phyloP scores from a whole-genome alignment of 2,113 vertebrate species.

The Ifrita kowaldi region DNA sequence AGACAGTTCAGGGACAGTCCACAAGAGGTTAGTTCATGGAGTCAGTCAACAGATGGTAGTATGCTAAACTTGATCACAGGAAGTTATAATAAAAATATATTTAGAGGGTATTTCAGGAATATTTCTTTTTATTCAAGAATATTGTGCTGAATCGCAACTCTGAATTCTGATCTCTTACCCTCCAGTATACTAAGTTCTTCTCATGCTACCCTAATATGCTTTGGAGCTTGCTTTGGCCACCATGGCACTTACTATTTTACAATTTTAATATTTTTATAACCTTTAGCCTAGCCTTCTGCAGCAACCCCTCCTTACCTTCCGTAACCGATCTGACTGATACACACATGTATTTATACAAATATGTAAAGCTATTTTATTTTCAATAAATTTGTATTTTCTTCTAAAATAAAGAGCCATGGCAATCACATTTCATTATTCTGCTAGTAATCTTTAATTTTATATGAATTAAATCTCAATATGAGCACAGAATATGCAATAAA shows the following conservation, averaged over 20 bases:
- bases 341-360: neutral
- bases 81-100: neutral
- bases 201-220: neutral
- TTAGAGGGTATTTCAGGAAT: neutral
- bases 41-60: neutral
- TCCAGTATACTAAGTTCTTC: neutral
- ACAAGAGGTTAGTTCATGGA: neutral
- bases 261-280: neutral
- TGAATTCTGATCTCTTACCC: neutral
- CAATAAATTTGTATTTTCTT: neutral
- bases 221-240: neutral
- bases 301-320: neutral
- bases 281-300: neutral
- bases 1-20: neutral
- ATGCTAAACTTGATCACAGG: neutral
- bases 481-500: neutral
- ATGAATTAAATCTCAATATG: neutral
- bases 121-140: neutral
- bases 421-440: neutral
- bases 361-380: neutral
- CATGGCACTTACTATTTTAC: neutral
- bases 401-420: neutral
- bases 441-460: neutral
- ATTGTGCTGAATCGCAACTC: neutral
- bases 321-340: neutral